Evolutionary conservation across 2,113 vertebrate genomes (phyloP).

Genomic region (Pipra filicauda): DNA sequence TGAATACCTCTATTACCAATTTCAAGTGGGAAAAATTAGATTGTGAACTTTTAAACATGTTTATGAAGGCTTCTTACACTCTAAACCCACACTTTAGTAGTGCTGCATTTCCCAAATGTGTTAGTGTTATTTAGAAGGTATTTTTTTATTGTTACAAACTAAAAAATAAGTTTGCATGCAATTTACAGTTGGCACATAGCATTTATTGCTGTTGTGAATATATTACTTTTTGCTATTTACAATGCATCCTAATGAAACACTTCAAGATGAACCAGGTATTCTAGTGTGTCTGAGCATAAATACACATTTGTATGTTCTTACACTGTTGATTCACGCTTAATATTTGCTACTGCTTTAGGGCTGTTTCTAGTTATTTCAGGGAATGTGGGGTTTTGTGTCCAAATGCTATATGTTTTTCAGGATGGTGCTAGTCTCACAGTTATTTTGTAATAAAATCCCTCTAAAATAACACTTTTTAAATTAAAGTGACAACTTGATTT

Average conservation of each 20-base stretch:
- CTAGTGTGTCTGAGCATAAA: background rate
- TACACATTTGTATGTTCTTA: background rate
- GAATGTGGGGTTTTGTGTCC: background rate
- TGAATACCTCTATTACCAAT: slow-evolving; percentile 34
- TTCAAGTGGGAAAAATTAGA: slow-evolving; percentile 42
- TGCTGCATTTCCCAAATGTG: background rate
- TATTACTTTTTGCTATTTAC: background rate
- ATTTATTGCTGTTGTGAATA: background rate
- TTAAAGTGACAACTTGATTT: background rate
- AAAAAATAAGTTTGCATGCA: background rate
- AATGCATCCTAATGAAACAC: background rate
- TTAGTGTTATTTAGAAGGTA: background rate
- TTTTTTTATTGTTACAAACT: background rate
- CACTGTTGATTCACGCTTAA: background rate
- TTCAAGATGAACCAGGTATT: background rate
- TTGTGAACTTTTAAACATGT: slow-evolving; percentile 8
- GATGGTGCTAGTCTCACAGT: background rate
- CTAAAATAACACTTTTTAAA: background rate
- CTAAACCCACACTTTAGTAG: background rate
- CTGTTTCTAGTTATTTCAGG: background rate
- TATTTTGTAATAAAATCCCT: background rate
- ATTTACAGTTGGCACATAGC: background rate
- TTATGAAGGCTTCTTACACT: background rate
- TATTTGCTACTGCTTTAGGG: background rate
- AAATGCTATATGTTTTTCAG: background rate